Evolutionary conservation across 2,113 vertebrate species (phyloP), one percentile per base, ranked within the genome.

Genomic region (Lophius piscatorius): DNA sequence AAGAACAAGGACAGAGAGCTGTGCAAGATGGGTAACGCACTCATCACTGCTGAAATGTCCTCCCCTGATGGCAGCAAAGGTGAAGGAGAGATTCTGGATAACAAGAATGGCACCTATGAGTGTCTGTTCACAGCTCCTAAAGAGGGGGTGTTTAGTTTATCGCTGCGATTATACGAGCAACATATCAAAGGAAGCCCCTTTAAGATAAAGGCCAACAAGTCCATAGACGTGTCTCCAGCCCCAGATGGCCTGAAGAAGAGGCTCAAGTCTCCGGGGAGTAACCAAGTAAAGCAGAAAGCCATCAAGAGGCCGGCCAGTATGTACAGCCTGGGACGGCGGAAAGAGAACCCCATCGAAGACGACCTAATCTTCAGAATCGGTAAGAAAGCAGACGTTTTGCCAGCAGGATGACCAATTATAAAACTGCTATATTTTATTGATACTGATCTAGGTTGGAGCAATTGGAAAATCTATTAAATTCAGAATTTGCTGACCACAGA

Each of bases 61-160:
- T 94, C 92, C 0, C 85, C 93, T 1, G 95, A 95, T 2, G 94
- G 95, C 11, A 90, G 91, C n/a, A 91, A 91, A 31, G 92, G 92
- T 0, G 94, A 95, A 1, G 94, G 95, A 3, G 94, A 97, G 76
- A 93, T 99, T 58, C 89, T 96, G 46, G 97, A 99, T 90, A 97
- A 96, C 83, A 98, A 97, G 81, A 98, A 99, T 0, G 97, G 97
- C 82, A 98, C 96, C n/a, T 99, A 98, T 0, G 96, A 98, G 70
- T 96, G 92, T 68, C 73, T 96, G 48, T 99, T 95, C 83, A 94
- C 93, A 0, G 94, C 94, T 47, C 91, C 94, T 56, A 95, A 92
- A 45, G 97, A 98, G 76, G 97, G 96, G 4, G 93, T 90, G 60
- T 95, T 95, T 61, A 93, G 90, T 20, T 87, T 99, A 33, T 94